These are phyloP conservation scores for Drosophila mayaguana DNA, from an alignment of 2,888 invertebrate genomes.

Conservation along the genomic window DNA sequence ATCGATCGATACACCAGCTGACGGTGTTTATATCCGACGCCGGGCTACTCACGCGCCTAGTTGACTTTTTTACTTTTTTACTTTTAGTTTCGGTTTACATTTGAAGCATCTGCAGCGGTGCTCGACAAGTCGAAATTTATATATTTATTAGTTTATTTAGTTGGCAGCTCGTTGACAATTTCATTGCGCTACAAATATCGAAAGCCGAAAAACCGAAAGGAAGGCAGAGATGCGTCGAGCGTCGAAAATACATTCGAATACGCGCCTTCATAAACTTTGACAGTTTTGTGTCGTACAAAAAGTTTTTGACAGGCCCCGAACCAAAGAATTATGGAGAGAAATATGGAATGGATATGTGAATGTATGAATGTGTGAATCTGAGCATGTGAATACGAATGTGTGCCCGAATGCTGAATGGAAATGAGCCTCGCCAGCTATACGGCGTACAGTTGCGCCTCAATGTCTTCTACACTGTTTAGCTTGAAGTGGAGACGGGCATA, in stretches of 20 bases:
- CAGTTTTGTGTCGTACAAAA: conserved; percentile 64
- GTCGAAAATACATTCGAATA: conserved; percentile 46
- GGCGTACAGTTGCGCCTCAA: conserved; percentile 37
- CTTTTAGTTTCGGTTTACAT: conserved; percentile 13
- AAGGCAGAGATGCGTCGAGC: conserved; percentile 8
- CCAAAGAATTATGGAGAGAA: conserved; percentile 38
- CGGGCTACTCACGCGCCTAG: conserved; percentile 24
- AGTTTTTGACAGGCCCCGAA: conserved; percentile 60
- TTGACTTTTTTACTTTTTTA: conserved; percentile 5
- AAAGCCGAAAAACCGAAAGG: conserved; percentile 1
- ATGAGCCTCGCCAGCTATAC: conserved; percentile 10
- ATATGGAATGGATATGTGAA: conserved; percentile 30
- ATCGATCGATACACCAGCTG: background rate
- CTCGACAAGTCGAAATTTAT: conserved; percentile 36
- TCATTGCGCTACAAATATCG: conserved; percentile 64
- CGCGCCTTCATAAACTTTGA: conserved; percentile 59
- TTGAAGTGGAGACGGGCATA: background rate
- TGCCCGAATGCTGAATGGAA: conserved; percentile 28
- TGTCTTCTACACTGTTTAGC: background rate
- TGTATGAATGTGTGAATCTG: conserved; percentile 2
- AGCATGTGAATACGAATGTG: conserved; percentile 1
- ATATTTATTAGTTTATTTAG: conserved; percentile 60
- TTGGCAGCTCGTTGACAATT: conserved; percentile 68
- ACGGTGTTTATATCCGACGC: conserved; percentile 28
- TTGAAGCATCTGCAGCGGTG: conserved; percentile 34